These are phyloP conservation scores for Rhorus exstirpatorius DNA, from an alignment of 2,888 invertebrate genomes.

Conservation along the genomic window DNA sequence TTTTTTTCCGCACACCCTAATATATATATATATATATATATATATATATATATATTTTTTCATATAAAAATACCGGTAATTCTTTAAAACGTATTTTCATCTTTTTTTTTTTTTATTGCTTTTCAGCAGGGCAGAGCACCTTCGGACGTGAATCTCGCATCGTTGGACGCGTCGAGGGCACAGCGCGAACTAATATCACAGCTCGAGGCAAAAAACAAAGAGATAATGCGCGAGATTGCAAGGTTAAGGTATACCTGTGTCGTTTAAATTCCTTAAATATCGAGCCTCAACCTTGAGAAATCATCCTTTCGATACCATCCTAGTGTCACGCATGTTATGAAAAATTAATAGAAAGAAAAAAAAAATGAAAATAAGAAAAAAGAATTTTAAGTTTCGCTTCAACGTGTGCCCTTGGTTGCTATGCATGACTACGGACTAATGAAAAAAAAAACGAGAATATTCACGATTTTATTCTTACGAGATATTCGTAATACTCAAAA, in stretches of 20 bases:
- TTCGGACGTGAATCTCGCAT: constrained; percentile 91
- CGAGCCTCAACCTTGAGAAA: constrained; percentile 82
- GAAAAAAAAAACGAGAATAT: constrained; percentile 52
- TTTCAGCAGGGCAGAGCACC: constrained; percentile 89
- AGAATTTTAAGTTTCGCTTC: constrained; percentile 81
- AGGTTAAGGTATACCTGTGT: constrained; percentile 90
- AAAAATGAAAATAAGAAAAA: too few species aligned
- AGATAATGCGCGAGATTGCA: constrained; percentile 98
- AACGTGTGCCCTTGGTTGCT: constrained; percentile 80
- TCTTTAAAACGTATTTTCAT: too few species aligned
- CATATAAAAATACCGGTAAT: too few species aligned
- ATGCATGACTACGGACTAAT: constrained; percentile 69
- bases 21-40: too few species aligned
- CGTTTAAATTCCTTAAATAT: constrained; percentile 85
- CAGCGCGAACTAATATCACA: constrained; percentile 97
- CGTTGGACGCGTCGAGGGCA: constrained; percentile 94
- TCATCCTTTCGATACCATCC: constrained; percentile 85
- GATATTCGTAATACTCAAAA: background rate
- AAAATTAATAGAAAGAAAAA: constrained; percentile 7
- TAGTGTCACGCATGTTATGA: constrained; percentile 84
- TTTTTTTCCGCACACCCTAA: too few species aligned
- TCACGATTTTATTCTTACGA: constrained; percentile 38
- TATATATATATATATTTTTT: background rate
- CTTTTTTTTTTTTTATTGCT: constrained; percentile 29
- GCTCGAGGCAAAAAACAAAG: constrained; percentile 97